Evolutionary conservation across 2,113 vertebrate species (phyloP).

Genomic region (Leptobrachium leishanense): DNA sequence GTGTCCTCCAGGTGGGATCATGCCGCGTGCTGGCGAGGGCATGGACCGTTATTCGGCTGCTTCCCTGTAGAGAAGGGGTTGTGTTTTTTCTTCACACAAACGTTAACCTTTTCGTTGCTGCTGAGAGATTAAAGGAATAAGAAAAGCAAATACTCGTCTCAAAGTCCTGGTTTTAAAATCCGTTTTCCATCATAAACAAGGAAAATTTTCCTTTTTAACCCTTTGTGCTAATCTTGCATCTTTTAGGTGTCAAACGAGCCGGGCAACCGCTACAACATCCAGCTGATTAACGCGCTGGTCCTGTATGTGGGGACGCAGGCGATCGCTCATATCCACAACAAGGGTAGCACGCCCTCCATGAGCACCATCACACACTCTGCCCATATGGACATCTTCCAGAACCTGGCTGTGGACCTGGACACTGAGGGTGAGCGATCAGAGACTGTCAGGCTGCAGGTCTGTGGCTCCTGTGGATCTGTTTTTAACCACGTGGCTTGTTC

Average conservation of each 20-base stretch:
- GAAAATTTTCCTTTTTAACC: too few relatives aligned
- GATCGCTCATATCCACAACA: constrained; percentile 98
- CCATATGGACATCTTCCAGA: constrained; percentile 99
- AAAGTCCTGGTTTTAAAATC: too few relatives aligned
- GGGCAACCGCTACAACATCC: constrained; percentile 98
- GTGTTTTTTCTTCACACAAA: too few relatives aligned
- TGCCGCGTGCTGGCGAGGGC: too few relatives aligned
- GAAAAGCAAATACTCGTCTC: too few relatives aligned
- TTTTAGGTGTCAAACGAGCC: constrained; percentile 94
- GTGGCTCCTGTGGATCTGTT: not conserved
- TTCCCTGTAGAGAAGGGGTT: too few relatives aligned
- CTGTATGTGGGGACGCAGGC: constrained; percentile 97
- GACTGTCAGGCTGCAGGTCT: not conserved
- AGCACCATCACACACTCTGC: constrained; percentile 98
- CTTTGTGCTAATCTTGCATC: not conserved
- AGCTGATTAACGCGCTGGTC: constrained; percentile 97
- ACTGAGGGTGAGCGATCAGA: constrained; percentile 82
- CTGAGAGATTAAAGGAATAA: too few relatives aligned
- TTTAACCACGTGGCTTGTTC: not conserved
- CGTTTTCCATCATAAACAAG: too few relatives aligned
- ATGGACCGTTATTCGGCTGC: too few relatives aligned
- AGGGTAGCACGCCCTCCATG: constrained; percentile 98
- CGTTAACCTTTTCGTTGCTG: too few relatives aligned
- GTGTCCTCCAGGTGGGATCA: too few relatives aligned
- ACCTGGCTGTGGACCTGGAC: constrained; percentile 95